Percentiles rank a stretch among this genome's conserved stretches.
Evolutionary conservation across 2,888 invertebrate genomes (phyloP).

Genomic region (Chrysolina haemoptera): DNA sequence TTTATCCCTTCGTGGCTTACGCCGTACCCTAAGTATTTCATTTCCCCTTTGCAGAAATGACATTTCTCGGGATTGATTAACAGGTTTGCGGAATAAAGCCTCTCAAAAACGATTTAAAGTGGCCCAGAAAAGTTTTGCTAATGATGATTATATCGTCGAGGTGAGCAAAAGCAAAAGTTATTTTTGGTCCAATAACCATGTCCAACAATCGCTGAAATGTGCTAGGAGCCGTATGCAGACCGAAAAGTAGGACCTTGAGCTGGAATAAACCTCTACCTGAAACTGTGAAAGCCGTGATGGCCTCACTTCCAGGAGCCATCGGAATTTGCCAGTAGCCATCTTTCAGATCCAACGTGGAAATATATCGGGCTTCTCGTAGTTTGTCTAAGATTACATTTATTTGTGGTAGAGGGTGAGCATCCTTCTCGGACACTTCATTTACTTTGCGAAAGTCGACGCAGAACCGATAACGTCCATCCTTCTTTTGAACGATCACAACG

Average conservation of each 20-base stretch:
- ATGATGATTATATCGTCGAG: no score
- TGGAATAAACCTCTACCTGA: no score
- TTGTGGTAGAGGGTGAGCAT: slow-evolving; percentile 43
- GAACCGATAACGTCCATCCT: slow-evolving; percentile 40
- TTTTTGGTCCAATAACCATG: background rate
- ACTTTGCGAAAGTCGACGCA: slow-evolving; percentile 43
- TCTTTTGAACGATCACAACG: slow-evolving; percentile 40
- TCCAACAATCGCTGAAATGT: background rate
- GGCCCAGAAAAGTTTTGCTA: no score
- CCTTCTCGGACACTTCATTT: background rate
- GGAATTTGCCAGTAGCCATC: background rate
- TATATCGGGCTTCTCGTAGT: slow-evolving; percentile 49
- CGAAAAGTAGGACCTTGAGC: background rate
- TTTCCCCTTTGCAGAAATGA: background rate
- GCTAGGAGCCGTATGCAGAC: background rate
- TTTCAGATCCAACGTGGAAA: slow-evolving; percentile 28
- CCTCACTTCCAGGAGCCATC: background rate
- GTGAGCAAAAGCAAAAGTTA: no score
- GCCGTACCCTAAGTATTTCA: background rate
- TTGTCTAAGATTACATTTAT: slow-evolving; percentile 54
- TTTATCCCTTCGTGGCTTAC: slow-evolving; percentile 4
- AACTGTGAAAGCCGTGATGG: background rate
- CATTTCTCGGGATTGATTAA: no score
- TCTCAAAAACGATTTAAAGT: no score
- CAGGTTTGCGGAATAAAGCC: no score